Evolutionary conservation across 2,113 vertebrate genomes (phyloP), one percentile per base, ranked within the genome.

Genomic region (Lepus europaeus): DNA sequence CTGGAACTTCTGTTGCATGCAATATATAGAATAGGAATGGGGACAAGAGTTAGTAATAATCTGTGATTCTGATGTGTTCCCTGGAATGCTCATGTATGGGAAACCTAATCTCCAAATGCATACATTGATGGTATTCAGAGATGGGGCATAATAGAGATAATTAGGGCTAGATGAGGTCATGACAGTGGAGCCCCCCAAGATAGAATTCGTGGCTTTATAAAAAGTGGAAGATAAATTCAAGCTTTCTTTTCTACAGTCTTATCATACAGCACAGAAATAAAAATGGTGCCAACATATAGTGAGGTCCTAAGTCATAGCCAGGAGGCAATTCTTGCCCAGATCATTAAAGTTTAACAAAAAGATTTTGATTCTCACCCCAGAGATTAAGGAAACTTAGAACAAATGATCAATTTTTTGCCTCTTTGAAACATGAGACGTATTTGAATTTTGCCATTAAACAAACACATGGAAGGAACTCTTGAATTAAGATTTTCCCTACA

Each of bases 401-500:
- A 73, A 85, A 53, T 45, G 64, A 91, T 91, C 25, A n/a, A 27
- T 56, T 82, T 88, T 93, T 89, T 39, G 51, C 31, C 25, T 91
- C 20, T 82, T 59, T 78, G 56, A 73, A 36, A 79, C 74, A 64
- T 89, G 39, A 91, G 51, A 91, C 25, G 23, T 17, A 66, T 64
- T 51, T 31, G 61, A 85, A 70, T n/a, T 91, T 86, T 70, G 59
- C 36, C 63, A 59, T 20, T 39, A 77, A 72, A 64, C 29, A 39
- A 74, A 83, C 1, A 39, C 45, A 87, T 22, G 45, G 31, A 89
- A 89, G 51, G 0, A 4, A 64, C 6, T 27, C 9, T 89, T 66
- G 87, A 95, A 89, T 92, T 86, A 73, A 19, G 4, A n/a, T 74
- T 94, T 94, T 79, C 39, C n/a, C 31, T 56, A 51, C n/a, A 82